phyloP scores from a whole-genome alignment of 2,113 vertebrate species.

The Heterotilapia buettikoferi region DNA sequence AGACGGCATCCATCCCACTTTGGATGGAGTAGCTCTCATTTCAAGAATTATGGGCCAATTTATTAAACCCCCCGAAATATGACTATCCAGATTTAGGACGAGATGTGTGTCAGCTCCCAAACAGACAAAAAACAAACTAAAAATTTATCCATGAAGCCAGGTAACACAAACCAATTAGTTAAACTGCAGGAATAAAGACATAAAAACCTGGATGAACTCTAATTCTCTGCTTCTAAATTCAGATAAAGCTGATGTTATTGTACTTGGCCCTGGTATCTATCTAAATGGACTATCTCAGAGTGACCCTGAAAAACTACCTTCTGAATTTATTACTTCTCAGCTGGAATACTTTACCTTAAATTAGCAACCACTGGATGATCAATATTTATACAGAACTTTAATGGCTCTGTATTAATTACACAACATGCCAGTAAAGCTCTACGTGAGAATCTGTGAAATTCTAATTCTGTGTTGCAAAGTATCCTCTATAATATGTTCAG shows the following conservation, averaged over 20 bases:
- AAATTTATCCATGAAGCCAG: background rate
- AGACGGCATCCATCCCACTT: background rate
- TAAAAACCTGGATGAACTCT: accelerated
- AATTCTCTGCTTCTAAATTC: background rate
- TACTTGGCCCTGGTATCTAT: background rate
- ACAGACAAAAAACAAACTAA: background rate
- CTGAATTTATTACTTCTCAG: background rate
- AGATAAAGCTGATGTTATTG: background rate
- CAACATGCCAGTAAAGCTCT: background rate
- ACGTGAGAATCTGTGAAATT: background rate
- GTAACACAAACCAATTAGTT: accelerated
- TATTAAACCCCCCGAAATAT: accelerated
- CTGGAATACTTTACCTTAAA: background rate
- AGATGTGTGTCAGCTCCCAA: background rate
- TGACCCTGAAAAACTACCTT: background rate
- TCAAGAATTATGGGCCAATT: background rate
- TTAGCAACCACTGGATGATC: background rate
- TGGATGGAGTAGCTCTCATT: background rate
- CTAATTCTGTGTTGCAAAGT: accelerated
- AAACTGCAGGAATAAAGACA: background rate
- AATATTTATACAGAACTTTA: accelerated
- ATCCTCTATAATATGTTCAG: accelerated
- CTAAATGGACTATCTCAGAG: background rate
- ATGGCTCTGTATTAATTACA: background rate
- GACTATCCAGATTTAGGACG: accelerated